Conservation (phyloP, 2,888 invertebrate genomes). For the Eubasilissa splendida region DNA sequence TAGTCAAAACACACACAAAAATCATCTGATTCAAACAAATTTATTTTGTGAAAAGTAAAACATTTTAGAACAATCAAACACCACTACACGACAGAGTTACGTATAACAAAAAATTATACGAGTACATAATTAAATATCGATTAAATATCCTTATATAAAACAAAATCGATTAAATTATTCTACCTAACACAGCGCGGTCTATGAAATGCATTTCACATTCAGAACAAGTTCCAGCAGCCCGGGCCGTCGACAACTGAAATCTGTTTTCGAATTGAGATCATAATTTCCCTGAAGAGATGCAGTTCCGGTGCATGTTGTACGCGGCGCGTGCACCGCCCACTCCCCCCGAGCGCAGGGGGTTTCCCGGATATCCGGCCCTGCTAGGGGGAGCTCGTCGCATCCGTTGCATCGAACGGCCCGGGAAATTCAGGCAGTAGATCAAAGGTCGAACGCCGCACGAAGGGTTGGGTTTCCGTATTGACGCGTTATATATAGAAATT, state of each 20-base stretch:
- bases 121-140: too few relatives aligned
- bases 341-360: neutral
- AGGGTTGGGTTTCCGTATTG: neutral
- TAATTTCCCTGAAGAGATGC: slow-evolving; percentile 11
- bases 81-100: too few relatives aligned
- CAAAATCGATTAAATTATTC: neutral
- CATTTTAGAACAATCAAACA: too few relatives aligned
- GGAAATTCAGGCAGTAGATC: slow-evolving; percentile 36
- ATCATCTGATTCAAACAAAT: too few relatives aligned
- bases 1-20: too few relatives aligned
- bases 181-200: neutral
- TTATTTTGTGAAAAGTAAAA: too few relatives aligned
- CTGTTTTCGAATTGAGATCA: slow-evolving; percentile 13
- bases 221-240: neutral
- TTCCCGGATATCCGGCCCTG: slow-evolving; percentile 18
- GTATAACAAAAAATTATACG: too few relatives aligned
- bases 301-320: neutral
- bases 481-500: too few relatives aligned
- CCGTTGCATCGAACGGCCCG: slow-evolving; percentile 29
- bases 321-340: neutral
- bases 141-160: too few relatives aligned
- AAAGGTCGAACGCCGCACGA: slow-evolving; percentile 35
- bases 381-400: neutral
- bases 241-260: slow-evolving; percentile 1
- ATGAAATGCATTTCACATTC: neutral